Evolutionary conservation across 2,113 vertebrate genomes (phyloP).

Genomic region (Paratilapia polleni): DNA sequence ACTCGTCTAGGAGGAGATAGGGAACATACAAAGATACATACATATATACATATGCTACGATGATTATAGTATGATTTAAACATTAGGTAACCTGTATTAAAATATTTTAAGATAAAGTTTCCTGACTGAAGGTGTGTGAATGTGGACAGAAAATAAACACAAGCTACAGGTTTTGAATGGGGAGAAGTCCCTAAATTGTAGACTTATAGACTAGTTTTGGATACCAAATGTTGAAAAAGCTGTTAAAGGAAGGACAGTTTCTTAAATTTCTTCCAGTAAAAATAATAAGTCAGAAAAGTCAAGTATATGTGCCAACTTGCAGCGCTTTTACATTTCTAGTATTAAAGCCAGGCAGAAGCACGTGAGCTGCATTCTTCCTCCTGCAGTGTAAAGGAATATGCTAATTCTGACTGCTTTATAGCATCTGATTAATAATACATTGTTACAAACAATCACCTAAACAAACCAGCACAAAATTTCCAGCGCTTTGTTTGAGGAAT

Average conservation of each 20-base stretch:
- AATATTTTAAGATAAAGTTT: not conserved
- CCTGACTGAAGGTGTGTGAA: too few relatives aligned
- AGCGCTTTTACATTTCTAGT: not conserved
- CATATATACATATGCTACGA: too few relatives aligned
- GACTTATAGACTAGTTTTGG: not conserved
- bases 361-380: not conserved
- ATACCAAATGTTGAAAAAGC: not conserved
- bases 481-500: slow-evolving; percentile 27
- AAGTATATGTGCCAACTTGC: not conserved
- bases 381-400: not conserved
- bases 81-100: not conserved
- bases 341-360: not conserved
- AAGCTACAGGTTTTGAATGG: not conserved
- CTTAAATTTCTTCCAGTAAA: not conserved
- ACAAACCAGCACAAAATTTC: slow-evolving; percentile 10
- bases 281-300: not conserved
- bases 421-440: slow-evolving; percentile 42
- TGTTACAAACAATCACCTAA: slow-evolving; percentile 10
- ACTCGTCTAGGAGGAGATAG: too few relatives aligned
- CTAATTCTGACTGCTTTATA: not conserved
- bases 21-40: too few relatives aligned
- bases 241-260: not conserved
- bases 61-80: too few relatives aligned
- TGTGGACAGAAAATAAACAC: too few relatives aligned
- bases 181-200: not conserved